Evolutionary conservation across 2,888 invertebrate species (phyloP), one percentile per base, ranked within the genome.

Genomic region (Cephus pygmeus): DNA sequence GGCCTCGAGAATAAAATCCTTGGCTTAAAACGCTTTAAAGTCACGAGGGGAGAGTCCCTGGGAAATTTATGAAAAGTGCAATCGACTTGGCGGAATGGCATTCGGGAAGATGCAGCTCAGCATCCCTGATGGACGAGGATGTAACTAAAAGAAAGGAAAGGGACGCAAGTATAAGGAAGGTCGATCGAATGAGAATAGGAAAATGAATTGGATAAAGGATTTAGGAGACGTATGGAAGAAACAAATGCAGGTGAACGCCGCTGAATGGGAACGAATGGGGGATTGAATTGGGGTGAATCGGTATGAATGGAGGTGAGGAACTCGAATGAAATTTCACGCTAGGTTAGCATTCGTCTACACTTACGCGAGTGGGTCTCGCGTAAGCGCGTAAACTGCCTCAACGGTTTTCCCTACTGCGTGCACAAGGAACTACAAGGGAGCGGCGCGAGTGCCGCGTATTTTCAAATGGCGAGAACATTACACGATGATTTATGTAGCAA

Each of bases 401-500:
- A 71, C 31, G 71, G 30, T 71, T 31, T 31, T 31, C 71, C 15
- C 34, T 23, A 1, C 71, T 11, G 31, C 71, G 71, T 56, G 12
- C 71, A 71, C 71, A 34, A 71, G 71, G 71, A 71, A 71, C 30
- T 71, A 31, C 71, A 34, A 30, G 34, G 71, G 71, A 71, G 71
- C 12, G 4, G 15, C 71, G 31, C 30, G 71, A 34, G 23, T 34
- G 71, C 71, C 71, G 34, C 3, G 35, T 34, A 74, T 74, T 74
- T 36, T 74, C 30, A 74, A 74, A 74, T 74, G 74, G 74, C 74
- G 74, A 74, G 74, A 74, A 74, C 74, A 74, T 74, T 74, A 74
- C 83, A 81, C 82, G 82, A 87, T 88, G 88, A 90, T 90, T 89
- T 88, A 90, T 84, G 86, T 82, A 81, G 86, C 85, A 87, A 89